Percentiles rank a stretch among this genome's conserved stretches.
Conservation (phyloP, 2,797 vertebrate genomes). For the Acanthornis magna region DNA sequence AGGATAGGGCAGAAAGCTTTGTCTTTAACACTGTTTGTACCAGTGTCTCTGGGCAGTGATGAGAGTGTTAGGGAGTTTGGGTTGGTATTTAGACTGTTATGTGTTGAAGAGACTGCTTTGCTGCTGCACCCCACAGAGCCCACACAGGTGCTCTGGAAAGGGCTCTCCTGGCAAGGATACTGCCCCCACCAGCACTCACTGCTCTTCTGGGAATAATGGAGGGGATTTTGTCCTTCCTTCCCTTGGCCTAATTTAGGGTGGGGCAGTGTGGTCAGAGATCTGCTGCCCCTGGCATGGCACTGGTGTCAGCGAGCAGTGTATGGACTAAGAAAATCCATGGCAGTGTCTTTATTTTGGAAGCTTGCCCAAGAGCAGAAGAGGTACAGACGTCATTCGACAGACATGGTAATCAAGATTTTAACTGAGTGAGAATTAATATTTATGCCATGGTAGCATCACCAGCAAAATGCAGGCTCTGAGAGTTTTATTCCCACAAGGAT, state of each 20-base stretch:
- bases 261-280: too few species aligned
- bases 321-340: background rate
- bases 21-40: background rate
- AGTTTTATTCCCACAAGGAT: background rate
- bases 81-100: background rate
- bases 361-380: background rate
- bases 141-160: background rate
- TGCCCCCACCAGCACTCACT: background rate
- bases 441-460: background rate
- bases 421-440: background rate
- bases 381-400: background rate
- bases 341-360: background rate
- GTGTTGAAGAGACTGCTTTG: background rate
- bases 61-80: rapidly evolving
- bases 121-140: background rate
- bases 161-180: background rate
- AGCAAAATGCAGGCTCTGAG: background rate
- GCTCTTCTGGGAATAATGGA: background rate
- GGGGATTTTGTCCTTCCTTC: background rate
- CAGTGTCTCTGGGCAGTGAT: background rate
- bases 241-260: background rate
- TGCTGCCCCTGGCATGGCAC: background rate
- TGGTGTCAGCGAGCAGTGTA: rapidly evolving
- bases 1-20: background rate
- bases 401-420: background rate